Base-by-base conservation (phyloP, 2,888 invertebrate genomes). In the Diogma glabrata region DNA sequence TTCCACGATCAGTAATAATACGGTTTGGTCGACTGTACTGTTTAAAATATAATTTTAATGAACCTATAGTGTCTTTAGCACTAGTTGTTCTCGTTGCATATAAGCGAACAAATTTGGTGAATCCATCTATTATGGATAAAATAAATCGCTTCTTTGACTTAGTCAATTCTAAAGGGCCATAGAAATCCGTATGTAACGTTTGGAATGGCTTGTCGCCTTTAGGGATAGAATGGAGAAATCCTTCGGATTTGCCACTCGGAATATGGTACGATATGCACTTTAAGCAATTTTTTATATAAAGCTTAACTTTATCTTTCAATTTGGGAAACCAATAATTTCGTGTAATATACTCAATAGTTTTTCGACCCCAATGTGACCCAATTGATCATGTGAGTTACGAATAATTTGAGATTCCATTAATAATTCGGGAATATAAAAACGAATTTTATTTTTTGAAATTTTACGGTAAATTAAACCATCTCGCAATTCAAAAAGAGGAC, bases 151-250 rank as follows among this genome's bases (percentile, higher is more conserved):
- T 52, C 24, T 30, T 46, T 10, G 36, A 26, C 19, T 47, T 51
- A 9, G 53, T 53, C 17, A 17, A 14, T n/a, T 47, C 43, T 28
- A 53, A 23, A 36, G 52, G 53, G n/a, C 54, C 55, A 17, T 47
- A 53, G 24, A 54, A 49, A 26, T 55, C 54, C 8, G 53, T 47
- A 24, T 57, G 56, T 24, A 54, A 9, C 4, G 49, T 52, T 1
- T 56, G 22, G 46, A 63, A 63, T 5, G 60, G 63, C 26, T 55
- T 17, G 8, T 58, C 52, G 8, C 58, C 59, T 45, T 62, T 62
- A 4, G 52, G 55, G 6, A 64, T 60, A 20, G 54, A 53, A 28
- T 61, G 56, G 7, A 64, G 43, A 10, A 54, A 55, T 6, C 62
- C 60, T 28, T 36, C 49, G 12, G 10, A 20, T 28, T 36, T 46